Conservation (phyloP, 2,888 invertebrate genomes). For the Cryptocheilus praepositus region DNA sequence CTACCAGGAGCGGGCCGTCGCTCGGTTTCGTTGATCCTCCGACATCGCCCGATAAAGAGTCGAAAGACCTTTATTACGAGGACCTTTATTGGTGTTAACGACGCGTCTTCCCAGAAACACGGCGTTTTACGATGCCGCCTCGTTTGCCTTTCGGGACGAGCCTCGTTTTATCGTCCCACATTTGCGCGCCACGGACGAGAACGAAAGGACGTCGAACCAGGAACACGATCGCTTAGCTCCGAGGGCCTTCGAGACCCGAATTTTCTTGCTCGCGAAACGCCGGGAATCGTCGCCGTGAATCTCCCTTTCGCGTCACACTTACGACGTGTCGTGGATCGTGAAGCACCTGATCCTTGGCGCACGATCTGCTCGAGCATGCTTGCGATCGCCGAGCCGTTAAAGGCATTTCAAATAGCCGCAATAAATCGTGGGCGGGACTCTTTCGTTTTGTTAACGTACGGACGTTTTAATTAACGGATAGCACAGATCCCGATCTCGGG, state of each 20-base stretch:
- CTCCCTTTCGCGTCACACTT: slow-evolving; percentile 39
- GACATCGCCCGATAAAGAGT: slow-evolving; percentile 10
- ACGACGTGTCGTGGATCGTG: too few species aligned
- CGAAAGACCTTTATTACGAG: slow-evolving; percentile 9
- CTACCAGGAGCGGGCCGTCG: background rate
- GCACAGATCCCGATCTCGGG: too few species aligned
- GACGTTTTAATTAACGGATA: too few species aligned
- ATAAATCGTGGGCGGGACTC: too few species aligned
- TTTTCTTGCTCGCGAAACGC: slow-evolving; percentile 36
- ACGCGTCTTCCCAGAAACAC: slow-evolving; percentile 49
- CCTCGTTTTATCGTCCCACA: slow-evolving; percentile 57
- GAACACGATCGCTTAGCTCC: slow-evolving; percentile 51
- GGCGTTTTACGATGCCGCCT: slow-evolving; percentile 50
- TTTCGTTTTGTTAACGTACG: too few species aligned
- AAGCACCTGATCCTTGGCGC: too few species aligned
- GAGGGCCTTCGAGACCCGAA: slow-evolving; percentile 47
- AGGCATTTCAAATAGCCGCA: too few species aligned
- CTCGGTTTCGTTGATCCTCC: slow-evolving; percentile 2
- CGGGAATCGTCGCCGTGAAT: slow-evolving; percentile 27
- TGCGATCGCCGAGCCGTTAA: too few species aligned
- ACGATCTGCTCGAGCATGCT: too few species aligned
- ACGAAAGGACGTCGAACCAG: slow-evolving; percentile 55
- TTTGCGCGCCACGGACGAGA: slow-evolving; percentile 43
- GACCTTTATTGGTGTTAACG: slow-evolving; percentile 31
- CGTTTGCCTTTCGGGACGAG: slow-evolving; percentile 46